These are phyloP conservation scores for Colistium nudipinnis DNA, from an alignment of 2,113 vertebrate species.

Conservation along the genomic window DNA sequence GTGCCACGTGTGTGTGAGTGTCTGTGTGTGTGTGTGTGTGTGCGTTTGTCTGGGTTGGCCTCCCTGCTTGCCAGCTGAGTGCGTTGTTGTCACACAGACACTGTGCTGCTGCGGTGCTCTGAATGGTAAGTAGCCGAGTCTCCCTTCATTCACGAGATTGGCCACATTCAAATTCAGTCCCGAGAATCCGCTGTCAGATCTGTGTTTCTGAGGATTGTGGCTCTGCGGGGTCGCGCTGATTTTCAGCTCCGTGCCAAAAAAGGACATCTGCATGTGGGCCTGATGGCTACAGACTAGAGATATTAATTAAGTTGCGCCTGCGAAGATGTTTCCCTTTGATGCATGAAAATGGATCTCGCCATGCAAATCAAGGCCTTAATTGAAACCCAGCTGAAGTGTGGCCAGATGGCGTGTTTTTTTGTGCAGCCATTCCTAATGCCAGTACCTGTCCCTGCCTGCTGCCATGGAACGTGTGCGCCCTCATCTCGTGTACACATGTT, in stretches of 20 bases:
- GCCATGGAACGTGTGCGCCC: slow-evolving; percentile 34
- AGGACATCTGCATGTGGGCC: slow-evolving; percentile 52
- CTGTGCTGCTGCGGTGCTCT: slow-evolving; percentile 27
- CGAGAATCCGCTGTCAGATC: slow-evolving; percentile 50
- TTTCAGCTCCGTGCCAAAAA: slow-evolving; percentile 40
- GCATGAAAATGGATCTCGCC: slow-evolving; percentile 63
- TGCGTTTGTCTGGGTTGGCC: slow-evolving; percentile 41
- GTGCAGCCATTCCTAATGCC: slow-evolving; percentile 54
- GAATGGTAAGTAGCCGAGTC: slow-evolving; percentile 64
- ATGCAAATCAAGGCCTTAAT: slow-evolving; percentile 73
- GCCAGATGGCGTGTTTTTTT: slow-evolving; percentile 73
- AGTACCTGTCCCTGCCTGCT: slow-evolving; percentile 61
- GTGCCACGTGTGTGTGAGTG: slow-evolving; percentile 25
- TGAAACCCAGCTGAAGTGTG: slow-evolving; percentile 70
- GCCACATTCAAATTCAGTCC: slow-evolving; percentile 58
- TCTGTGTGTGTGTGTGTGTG: slow-evolving; percentile 14
- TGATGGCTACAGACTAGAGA: slow-evolving; percentile 50
- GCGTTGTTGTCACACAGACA: slow-evolving; percentile 58
- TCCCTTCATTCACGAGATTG: slow-evolving; percentile 52
- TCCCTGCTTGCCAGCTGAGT: slow-evolving; percentile 50
- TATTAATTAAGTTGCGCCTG: slow-evolving; percentile 67
- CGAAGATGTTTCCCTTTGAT: slow-evolving; percentile 62
- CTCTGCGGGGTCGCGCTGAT: slow-evolving; percentile 15
- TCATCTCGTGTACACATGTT: slow-evolving; percentile 41
- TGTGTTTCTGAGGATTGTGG: slow-evolving; percentile 49